Conservation (phyloP, 64 coral and sea anemone genomes). For the Exaiptasia diaphana region DNA sequence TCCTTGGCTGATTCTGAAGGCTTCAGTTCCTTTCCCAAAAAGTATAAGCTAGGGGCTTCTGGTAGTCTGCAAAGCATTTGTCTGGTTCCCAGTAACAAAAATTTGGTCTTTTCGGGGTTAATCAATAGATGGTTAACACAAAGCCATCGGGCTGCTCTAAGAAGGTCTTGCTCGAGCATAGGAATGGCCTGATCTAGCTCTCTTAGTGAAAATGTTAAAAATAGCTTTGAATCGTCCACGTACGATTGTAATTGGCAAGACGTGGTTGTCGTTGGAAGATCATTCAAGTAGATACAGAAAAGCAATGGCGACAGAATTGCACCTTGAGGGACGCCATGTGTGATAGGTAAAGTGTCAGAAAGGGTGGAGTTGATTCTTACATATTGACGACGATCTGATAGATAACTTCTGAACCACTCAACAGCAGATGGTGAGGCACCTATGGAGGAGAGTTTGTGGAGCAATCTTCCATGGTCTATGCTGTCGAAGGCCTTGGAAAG, state of each 20-base stretch:
- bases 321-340: slow-evolving; percentile 19
- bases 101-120: slow-evolving; percentile 39
- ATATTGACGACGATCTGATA: slow-evolving; percentile 1
- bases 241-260: slow-evolving; percentile 18
- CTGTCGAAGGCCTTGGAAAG: no score
- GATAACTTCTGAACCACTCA: slow-evolving; percentile 26
- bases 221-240: slow-evolving; percentile 20
- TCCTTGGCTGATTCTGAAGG: no score
- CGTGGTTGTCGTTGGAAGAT: slow-evolving; percentile 1
- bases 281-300: slow-evolving; percentile 28
- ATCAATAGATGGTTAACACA: slow-evolving; percentile 15
- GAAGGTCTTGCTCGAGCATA: not conserved
- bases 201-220: not conserved
- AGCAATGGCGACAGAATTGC: not conserved
- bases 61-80: slow-evolving; percentile 20
- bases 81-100: slow-evolving; percentile 53
- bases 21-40: not conserved
- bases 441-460: not conserved
- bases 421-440: not conserved
- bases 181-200: not conserved
- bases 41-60: not conserved
- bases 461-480: no score
- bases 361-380: slow-evolving; percentile 11
- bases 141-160: slow-evolving; percentile 8
- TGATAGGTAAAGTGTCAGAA: not conserved